Conservation (phyloP, 2,797 vertebrate genomes). For the Sarcoramphus papa region DNA sequence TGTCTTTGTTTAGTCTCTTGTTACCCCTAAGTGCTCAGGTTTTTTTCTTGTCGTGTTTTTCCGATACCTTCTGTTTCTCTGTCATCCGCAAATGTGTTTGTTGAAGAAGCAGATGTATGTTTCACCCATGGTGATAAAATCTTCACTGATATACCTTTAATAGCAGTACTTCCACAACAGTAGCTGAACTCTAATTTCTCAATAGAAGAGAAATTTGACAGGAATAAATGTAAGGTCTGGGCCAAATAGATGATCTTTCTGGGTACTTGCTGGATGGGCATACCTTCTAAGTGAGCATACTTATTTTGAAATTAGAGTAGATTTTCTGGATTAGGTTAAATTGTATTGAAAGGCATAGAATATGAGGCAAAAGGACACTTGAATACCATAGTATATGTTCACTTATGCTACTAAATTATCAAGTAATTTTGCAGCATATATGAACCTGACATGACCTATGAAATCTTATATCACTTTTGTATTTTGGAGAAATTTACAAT, state of each 20-base stretch:
- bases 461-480: neutral
- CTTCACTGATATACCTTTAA: neutral
- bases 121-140: neutral
- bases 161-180: neutral
- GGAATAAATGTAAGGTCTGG: neutral
- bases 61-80: constrained; percentile 8
- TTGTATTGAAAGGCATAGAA: neutral
- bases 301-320: neutral
- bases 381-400: neutral
- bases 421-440: neutral
- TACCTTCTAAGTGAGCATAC: neutral
- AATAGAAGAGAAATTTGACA: neutral
- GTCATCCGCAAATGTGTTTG: neutral
- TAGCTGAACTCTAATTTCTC: neutral
- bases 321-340: neutral
- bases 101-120: neutral
- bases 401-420: neutral
- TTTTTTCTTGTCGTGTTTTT: neutral
- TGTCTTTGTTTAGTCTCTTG: constrained; percentile 19
- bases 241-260: neutral
- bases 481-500: neutral
- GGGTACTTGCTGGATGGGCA: neutral
- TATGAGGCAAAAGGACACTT: neutral
- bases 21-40: neutral
- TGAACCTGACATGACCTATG: neutral